Percentiles rank a stretch among this genome's conserved stretches.
These are phyloP conservation scores for Xyliphius kryptos DNA, from an alignment of 2,113 vertebrate genomes.

Conservation along the genomic window DNA sequence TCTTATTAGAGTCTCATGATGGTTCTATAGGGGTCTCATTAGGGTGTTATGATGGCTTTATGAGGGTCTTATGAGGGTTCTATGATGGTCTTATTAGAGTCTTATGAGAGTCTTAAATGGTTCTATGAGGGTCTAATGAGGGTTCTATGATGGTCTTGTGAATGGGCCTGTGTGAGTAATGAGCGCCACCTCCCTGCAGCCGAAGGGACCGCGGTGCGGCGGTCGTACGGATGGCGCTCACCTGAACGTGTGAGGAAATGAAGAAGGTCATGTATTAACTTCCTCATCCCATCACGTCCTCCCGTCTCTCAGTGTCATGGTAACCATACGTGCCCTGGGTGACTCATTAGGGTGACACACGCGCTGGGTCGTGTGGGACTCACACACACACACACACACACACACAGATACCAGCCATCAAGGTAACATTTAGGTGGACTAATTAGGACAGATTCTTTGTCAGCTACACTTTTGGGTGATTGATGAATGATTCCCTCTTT, in stretches of 20 bases:
- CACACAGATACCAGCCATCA: slow-evolving; percentile 55
- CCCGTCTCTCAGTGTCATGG: slow-evolving; percentile 29
- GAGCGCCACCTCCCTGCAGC: too few relatives aligned
- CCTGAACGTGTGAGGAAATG: slow-evolving; percentile 8
- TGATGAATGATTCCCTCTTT: slow-evolving; percentile 77
- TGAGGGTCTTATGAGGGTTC: too few relatives aligned
- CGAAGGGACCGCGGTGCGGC: too few relatives aligned
- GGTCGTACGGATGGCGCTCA: neutral
- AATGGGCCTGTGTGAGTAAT: too few relatives aligned
- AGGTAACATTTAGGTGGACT: slow-evolving; percentile 64
- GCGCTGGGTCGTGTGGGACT: slow-evolving; percentile 36
- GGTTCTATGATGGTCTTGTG: too few relatives aligned
- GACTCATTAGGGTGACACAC: slow-evolving; percentile 39
- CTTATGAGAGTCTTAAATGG: too few relatives aligned
- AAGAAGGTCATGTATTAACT: slow-evolving; percentile 30
- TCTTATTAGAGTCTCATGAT: too few relatives aligned
- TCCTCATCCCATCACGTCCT: slow-evolving; percentile 5
- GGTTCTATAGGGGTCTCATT: too few relatives aligned
- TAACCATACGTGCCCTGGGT: slow-evolving; percentile 32
- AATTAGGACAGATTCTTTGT: slow-evolving; percentile 72
- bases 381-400: slow-evolving; percentile 37
- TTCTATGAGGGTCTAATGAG: too few relatives aligned
- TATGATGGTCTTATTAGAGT: too few relatives aligned
- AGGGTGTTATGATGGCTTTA: too few relatives aligned
- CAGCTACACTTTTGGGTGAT: slow-evolving; percentile 67